Percentiles rank a stretch among this genome's conserved stretches.
Evolutionary conservation across 92 coral and sea anemone genomes (phyloP).

Genomic region (Siderastrea siderea): DNA sequence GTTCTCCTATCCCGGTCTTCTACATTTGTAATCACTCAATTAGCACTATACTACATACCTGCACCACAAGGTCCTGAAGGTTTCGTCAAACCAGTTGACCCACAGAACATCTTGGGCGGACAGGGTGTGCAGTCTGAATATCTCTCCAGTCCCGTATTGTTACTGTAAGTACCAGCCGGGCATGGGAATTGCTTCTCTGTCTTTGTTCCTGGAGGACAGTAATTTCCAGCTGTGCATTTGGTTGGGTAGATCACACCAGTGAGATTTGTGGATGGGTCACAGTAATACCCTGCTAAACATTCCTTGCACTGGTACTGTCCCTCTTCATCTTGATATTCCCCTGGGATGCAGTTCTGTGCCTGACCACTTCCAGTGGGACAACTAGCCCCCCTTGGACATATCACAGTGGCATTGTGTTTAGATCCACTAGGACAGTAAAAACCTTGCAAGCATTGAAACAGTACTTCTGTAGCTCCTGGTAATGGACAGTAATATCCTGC

Average conservation of each 20-base stretch:
- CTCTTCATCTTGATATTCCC: slow-evolving; percentile 90
- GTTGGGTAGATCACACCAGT: slow-evolving; percentile 90
- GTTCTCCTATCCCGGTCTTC: too few species aligned
- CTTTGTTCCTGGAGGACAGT: slow-evolving; percentile 92
- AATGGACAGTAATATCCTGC: slow-evolving; percentile 95
- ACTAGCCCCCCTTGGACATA: slow-evolving; percentile 85
- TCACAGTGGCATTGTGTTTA: slow-evolving; percentile 83
- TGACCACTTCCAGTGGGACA: slow-evolving; percentile 89
- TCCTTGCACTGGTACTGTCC: slow-evolving; percentile 87
- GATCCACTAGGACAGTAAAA: slow-evolving; percentile 97
- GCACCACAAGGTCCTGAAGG: slow-evolving; percentile 86
- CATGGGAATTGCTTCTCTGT: slow-evolving; percentile 87
- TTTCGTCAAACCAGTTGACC: slow-evolving; percentile 77
- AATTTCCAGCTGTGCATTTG: slow-evolving; percentile 94
- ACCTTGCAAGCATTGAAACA: slow-evolving; percentile 98
- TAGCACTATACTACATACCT: slow-evolving; percentile 51
- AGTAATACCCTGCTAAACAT: slow-evolving; percentile 87
- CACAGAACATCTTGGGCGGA: slow-evolving; percentile 89
- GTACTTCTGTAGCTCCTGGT: slow-evolving; percentile 84
- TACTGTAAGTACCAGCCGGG: slow-evolving; percentile 93
- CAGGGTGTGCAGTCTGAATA: slow-evolving; percentile 77
- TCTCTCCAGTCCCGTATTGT: slow-evolving; percentile 74
- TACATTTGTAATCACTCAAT: not conserved
- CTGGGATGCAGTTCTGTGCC: slow-evolving; percentile 86
- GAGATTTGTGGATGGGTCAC: slow-evolving; percentile 78